A percentile compares a stretch with the other conserved stretches of the same genome.
phyloP scores from a whole-genome alignment of 2,113 vertebrate species.

The Cricetomys ansorgei region DNA sequence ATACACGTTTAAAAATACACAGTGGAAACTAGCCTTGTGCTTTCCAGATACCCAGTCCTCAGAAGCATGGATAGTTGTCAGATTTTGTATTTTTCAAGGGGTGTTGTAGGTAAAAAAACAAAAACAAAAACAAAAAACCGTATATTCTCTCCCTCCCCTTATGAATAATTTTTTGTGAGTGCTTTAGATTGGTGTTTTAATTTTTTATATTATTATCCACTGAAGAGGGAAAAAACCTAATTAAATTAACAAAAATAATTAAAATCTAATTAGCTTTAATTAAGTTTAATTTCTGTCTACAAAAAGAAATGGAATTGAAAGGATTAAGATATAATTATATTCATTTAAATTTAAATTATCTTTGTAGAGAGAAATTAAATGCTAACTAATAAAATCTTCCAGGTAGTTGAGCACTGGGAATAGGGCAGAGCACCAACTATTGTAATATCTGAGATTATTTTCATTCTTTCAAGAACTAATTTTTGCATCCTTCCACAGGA shows the following conservation, averaged over 20 bases:
- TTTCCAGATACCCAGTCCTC: not conserved
- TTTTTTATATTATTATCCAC: not conserved
- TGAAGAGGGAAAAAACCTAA: not conserved
- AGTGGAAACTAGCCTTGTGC: not conserved
- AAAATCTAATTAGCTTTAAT: not conserved
- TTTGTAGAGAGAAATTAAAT: constrained; percentile 31
- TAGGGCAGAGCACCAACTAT: not conserved
- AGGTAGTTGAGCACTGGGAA: not conserved
- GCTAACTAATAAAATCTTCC: not conserved
- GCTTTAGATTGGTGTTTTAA: constrained; percentile 1
- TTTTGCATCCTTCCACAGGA: not conserved
- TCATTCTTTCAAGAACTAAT: not conserved
- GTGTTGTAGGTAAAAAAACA: not conserved
- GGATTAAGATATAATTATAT: constrained; percentile 36
- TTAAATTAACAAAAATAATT: not conserved
- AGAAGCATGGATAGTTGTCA: not conserved
- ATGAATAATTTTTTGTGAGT: not conserved
- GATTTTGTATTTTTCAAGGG: not conserved
- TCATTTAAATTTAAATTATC: constrained; percentile 25
- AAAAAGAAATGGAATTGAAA: not conserved
- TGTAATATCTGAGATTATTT: not conserved
- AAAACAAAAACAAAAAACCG: not conserved
- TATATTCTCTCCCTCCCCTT: not conserved
- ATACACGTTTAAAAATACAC: not conserved
- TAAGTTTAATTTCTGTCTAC: constrained; percentile 14